Base-by-base conservation (phyloP, 53 echinoderm and acorn worm genomes). In the Glandiceps talaboti region DNA sequence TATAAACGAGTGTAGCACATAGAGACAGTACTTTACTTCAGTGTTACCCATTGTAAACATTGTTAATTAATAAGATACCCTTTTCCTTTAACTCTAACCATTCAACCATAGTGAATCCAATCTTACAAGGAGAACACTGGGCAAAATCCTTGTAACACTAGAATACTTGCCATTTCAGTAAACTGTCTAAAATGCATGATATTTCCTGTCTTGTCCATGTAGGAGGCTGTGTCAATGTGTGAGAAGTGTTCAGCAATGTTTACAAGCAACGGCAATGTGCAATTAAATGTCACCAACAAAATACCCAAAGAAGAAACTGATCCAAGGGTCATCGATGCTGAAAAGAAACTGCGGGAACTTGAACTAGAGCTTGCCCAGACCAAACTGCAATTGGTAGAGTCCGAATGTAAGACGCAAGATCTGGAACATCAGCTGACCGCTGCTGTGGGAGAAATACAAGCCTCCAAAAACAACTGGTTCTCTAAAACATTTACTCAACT, bases 331-430 rank as follows among this genome's bases (percentile, higher is more conserved):
- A 20, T 45, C 6, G 64, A 45, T 20, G 20, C 64, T 20, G 64
- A 45, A 20, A 45, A 45, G 64, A 45, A 45, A 45, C 64, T 91
- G 28, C 87, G 91, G 27, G 93, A 97, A 75, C 83, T 97, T 10
- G 97, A 97, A 79, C 73, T 97, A 32, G 93, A 97, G 79, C 86
- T 97, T 31, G 97, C 97, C 1, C 91, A 93, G 84, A 97, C 97
- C 89, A 97, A 97, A 76, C 88, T 97, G 0, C 85, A 91, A 79
- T 81, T 97, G 80, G 97, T 97, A 1, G 97, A 97, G 82, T 97
- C 97, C 0, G 90, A 97, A 74, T 97, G 97, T 84, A 77, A 77
- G 31, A 87, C 91, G 28, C 97, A 97, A 64, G 93, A 97, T 75
- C 82, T 97, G 76, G 97, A 97, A 73, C 97, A 97, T 76, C 87